Evolutionary conservation across 2,888 invertebrate species (phyloP).

Genomic region (Oegoconia quadripuncta): DNA sequence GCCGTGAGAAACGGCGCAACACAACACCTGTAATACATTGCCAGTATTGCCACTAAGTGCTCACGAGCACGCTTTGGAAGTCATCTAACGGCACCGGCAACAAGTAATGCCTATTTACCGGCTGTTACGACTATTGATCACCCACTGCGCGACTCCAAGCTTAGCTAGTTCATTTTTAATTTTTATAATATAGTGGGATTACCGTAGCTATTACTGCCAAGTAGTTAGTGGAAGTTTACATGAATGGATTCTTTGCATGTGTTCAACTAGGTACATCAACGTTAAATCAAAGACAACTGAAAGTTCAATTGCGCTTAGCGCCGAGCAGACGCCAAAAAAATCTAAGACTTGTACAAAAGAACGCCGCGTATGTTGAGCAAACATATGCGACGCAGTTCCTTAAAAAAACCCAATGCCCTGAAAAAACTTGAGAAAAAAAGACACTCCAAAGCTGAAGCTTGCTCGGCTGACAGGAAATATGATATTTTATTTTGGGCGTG

Average conservation of each 20-base stretch:
- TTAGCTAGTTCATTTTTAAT: too few species aligned
- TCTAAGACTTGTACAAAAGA: conserved; percentile 40
- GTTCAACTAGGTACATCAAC: too few species aligned
- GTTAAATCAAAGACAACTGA: conserved; percentile 6
- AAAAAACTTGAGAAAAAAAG: conserved; percentile 61
- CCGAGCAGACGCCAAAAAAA: conserved; percentile 38
- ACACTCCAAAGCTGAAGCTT: conserved; percentile 69
- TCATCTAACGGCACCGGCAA: conserved; percentile 47
- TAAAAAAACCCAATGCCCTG: conserved; percentile 65
- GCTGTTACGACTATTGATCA: conserved; percentile 26
- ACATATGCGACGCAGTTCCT: conserved; percentile 73
- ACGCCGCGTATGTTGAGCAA: conserved; percentile 63
- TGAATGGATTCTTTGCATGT: too few species aligned
- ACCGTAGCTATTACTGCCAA: too few species aligned
- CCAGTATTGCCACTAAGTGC: conserved; percentile 18
- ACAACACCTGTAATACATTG: conserved; percentile 55
- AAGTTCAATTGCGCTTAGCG: conserved; percentile 16
- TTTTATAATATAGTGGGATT: not conserved
- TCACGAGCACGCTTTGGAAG: conserved; percentile 40
- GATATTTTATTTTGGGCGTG: conserved; percentile 79
- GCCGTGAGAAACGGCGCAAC: conserved; percentile 64
- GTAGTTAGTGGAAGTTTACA: too few species aligned
- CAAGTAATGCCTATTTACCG: conserved; percentile 24
- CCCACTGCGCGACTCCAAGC: conserved; percentile 22
- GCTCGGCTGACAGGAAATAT: conserved; percentile 75